These are phyloP conservation scores for Arothron firmamentum DNA, from an alignment of 2,113 vertebrate genomes.

Conservation along the genomic window DNA sequence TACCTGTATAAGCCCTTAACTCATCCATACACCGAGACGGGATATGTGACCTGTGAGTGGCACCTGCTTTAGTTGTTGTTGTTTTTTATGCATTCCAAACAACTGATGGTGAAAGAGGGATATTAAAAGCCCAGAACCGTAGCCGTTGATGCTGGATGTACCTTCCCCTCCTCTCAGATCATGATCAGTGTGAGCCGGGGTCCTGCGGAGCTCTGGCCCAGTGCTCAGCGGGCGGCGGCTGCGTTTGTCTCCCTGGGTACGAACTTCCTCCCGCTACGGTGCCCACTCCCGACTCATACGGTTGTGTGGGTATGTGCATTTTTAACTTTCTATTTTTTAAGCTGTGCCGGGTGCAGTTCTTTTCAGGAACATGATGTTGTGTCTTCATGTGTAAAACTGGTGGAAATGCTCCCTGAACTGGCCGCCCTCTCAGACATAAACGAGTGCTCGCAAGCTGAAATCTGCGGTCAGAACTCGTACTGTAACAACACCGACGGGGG, in stretches of 20 bases:
- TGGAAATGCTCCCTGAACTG: background rate
- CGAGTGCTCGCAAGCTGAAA: background rate
- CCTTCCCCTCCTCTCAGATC: constrained; percentile 36
- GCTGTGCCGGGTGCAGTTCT: too few relatives aligned
- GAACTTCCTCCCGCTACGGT: rapidly evolving
- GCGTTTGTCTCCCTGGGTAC: constrained; percentile 45
- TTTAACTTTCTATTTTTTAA: background rate
- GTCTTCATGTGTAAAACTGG: background rate
- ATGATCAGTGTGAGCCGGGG: constrained; percentile 1
- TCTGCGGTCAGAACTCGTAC: constrained; percentile 23
- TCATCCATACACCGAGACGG: rapidly evolving
- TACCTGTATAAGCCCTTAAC: constrained; percentile 22
- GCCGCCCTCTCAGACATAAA: constrained; percentile 41
- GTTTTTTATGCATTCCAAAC: background rate
- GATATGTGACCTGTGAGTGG: constrained; percentile 44
- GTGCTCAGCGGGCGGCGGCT: constrained; percentile 23
- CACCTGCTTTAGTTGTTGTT: background rate
- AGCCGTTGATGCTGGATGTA: too few relatives aligned
- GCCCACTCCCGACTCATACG: constrained; percentile 34
- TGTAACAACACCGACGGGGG: constrained; percentile 41
- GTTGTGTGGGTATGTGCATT: constrained; percentile 50
- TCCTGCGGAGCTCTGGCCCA: constrained; percentile 54
- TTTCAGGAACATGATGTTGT: background rate
- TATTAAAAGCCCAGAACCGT: too few relatives aligned
- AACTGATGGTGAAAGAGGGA: too few relatives aligned